Base-by-base conservation (phyloP, 2,888 invertebrate species). In the Xestobium rufovillosum region DNA sequence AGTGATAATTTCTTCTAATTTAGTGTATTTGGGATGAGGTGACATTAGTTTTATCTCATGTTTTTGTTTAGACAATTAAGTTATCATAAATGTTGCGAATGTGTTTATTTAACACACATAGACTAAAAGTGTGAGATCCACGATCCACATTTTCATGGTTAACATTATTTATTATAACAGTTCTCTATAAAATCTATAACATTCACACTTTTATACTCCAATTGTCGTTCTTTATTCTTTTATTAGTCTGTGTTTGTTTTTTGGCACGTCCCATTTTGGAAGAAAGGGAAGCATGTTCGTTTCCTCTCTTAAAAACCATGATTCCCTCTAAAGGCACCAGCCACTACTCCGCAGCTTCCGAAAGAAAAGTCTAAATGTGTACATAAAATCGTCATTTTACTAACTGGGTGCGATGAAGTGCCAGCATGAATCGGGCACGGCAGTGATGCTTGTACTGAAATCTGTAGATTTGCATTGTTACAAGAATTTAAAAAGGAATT, bases 161-260 rank as follows among this genome's bases (percentile, higher is more conserved):
- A 58, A 55, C 55, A 57, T 59, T 53, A 55, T 53, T n/a, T n/a
- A n/a, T n/a, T n/a, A 56, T 63, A 63, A 63, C 63, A 63, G 57
- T n/a, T n/a, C n/a, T 64, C 64, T 64, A 64, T 64, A 64, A 63
- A 64, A 61, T 63, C 60, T 62, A 61, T 62, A 61, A 60, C 61
- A 59, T 59, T 57, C 59, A 60, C 54, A 52, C 51, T 49, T 48
- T 49, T 56, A 54, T 53, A 52, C 52, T 53, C 46, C 51, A 52
- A 26, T 37, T 37, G 10, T 33, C 14, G 27, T 15, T 15, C 12
- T 19, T 17, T 17, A 12, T 12, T 17, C 25, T 25, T 34, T 26
- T 15, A 35, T 15, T 14, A 15, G 3, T 23, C 14, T 33, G 14
- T 13, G n/a, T 39, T 47, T 45, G 47, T 49, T 45, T 57, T 61